These are phyloP conservation scores for Acanthococcus lagerstroemiae DNA, from an alignment of 2,888 invertebrate species.

Conservation along the genomic window DNA sequence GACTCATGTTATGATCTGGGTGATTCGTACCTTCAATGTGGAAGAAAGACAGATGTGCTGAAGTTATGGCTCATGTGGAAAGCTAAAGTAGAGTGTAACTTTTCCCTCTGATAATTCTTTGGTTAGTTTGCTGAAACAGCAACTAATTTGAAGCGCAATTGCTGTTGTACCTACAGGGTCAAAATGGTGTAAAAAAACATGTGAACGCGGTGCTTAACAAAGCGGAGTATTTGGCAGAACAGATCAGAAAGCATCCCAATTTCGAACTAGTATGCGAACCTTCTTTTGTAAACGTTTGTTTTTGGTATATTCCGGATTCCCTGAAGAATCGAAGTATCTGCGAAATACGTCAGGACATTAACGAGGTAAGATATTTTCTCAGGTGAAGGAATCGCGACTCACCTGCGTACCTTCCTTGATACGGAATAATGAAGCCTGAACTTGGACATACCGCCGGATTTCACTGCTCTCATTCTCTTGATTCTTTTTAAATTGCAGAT, in stretches of 20 bases:
- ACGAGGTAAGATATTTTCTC: conserved; percentile 45
- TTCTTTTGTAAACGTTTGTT: conserved; percentile 89
- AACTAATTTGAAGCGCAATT: too few relatives aligned
- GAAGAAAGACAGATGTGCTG: conserved; percentile 84
- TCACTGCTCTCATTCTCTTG: not conserved
- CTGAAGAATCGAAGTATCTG: conserved; percentile 48
- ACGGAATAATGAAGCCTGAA: too few relatives aligned
- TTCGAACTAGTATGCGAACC: conserved; percentile 67
- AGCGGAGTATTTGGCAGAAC: conserved; percentile 58
- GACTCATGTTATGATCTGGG: conserved; percentile 73
- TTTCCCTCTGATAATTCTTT: not conserved
- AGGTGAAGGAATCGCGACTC: too few relatives aligned
- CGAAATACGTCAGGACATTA: conserved; percentile 55
- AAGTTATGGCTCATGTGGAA: conserved; percentile 99
- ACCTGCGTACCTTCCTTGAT: not conserved
- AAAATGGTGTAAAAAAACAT: conserved; percentile 63
- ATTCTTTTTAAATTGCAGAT: conserved; percentile 44
- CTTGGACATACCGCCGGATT: not conserved
- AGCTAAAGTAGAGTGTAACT: conserved; percentile 56
- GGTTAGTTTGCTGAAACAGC: not conserved
- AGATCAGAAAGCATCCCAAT: conserved; percentile 55
- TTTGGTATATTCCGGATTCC: conserved; percentile 87
- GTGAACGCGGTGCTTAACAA: conserved; percentile 67
- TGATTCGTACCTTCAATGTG: conserved; percentile 92
- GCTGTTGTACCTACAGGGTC: conserved; percentile 47